Base-by-base conservation (phyloP, 2,888 invertebrate genomes). In the Cryptocephalus moraei region DNA sequence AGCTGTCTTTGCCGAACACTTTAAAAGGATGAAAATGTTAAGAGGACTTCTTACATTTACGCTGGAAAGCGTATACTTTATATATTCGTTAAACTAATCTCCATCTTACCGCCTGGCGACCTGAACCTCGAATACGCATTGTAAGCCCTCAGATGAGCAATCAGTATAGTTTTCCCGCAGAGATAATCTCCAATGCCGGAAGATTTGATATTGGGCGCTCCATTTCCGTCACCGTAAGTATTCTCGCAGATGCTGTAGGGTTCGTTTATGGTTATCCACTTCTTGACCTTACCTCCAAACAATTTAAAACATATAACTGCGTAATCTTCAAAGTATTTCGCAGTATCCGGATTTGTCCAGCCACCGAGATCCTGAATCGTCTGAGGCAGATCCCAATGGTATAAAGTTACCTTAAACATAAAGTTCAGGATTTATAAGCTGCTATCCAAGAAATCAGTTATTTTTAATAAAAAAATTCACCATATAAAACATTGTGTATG, bases 71-170 rank as follows among this genome's bases (percentile, higher is more conserved):
- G 22, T 22, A 22, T 22, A 6, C 6, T 4, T 22, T 4, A 22
- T 22, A 22, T 6, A 22, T 22, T 22, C 22, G 2, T 22, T 22
- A 2, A 22, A 22, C 22, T 22, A 22, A 4, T 22, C 22, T 22
- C 6, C 22, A 2, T 22, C 22, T 22, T 22, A 22, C 22, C 22
- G 22, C 6, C 22, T 22, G 22, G 22, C 22, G 22, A 22, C 22
- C 22, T 22, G 22, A 22, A 22, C 22, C 66, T 57, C 36, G 79
- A 62, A 56, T 79, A 83, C 58, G 81, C 60, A 9, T 73, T 71
- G 59, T 81, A 86, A 0, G 76, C 79, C 58, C 68, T 73, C 0
- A 77, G 83, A 58, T 86, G 86, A 0, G 85, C 80, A 40, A 77
- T 61, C 8, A 86, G 67, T 41, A 82, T 67, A 48, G 78, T 80